phyloP scores from a whole-genome alignment of 2,888 invertebrate species.

The Nephrocerus scutellatus region DNA sequence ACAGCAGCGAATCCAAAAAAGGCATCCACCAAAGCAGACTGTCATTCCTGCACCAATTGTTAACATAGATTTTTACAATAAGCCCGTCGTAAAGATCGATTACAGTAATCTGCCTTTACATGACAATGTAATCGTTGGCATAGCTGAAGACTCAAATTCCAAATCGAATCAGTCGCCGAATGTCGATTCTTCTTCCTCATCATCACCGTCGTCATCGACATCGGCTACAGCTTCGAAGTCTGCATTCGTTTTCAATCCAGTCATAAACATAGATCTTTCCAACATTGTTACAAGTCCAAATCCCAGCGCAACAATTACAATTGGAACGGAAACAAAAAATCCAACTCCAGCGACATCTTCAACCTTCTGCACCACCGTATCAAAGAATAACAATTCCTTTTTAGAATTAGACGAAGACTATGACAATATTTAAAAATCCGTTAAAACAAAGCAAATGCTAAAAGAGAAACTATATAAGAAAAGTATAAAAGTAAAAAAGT shows the following conservation, averaged over 20 bases:
- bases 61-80: slow-evolving; percentile 40
- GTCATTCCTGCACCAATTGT: slow-evolving; percentile 44
- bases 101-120: slow-evolving; percentile 42
- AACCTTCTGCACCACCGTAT: slow-evolving; percentile 19
- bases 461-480: too few species aligned
- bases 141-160: neutral
- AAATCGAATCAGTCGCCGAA: slow-evolving; percentile 17
- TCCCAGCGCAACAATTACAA: slow-evolving; percentile 25
- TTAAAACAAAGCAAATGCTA: too few species aligned
- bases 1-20: slow-evolving; percentile 8
- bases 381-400: slow-evolving; percentile 29
- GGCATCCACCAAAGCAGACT: slow-evolving; percentile 22
- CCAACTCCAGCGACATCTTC: slow-evolving; percentile 19
- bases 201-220: slow-evolving; percentile 18
- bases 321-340: slow-evolving; percentile 13
- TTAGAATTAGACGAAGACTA: slow-evolving; percentile 48
- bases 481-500: too few species aligned
- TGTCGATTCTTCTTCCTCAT: slow-evolving; percentile 11
- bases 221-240: slow-evolving; percentile 6
- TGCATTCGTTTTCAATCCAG: slow-evolving; percentile 25
- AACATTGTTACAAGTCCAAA: slow-evolving; percentile 36
- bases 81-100: slow-evolving; percentile 47
- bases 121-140: slow-evolving; percentile 11
- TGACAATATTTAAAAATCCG: slow-evolving; percentile 48
- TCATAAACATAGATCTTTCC: slow-evolving; percentile 45